Base-by-base conservation (phyloP, 2,797 vertebrate genomes). In the Hydrophis major region DNA sequence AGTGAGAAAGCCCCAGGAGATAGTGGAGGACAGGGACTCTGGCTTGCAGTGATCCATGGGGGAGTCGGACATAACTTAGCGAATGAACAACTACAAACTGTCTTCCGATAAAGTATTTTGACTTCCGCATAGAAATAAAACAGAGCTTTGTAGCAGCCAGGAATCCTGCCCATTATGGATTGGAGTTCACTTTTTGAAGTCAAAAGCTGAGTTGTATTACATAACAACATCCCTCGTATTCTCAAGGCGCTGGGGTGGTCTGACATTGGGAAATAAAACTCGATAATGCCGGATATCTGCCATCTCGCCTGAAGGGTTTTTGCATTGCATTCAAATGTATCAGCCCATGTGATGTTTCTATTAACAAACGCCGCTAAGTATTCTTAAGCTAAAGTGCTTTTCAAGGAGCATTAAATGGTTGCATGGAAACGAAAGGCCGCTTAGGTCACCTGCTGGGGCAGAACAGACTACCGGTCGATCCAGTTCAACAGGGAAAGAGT, bases 391-490 rank as follows among this genome's bases (percentile, higher is more conserved):
- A 11, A 93, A 74, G 27, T 25, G 28, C 28, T 6, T 7, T 32
- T 27, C 53, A 74, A 18, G 47, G 42, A 12, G 22, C 32, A 11
- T 59, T 7, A 27, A 27, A 12, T 2, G 86, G 32, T 16, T 42
- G 42, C 66, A n/a, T 7, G 60, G 87, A 61, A 42, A n/a, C 42
- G 10, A n/a, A 86, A 27, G 16, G 20, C 56, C 47, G 14, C 14
- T 86, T 20, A 11, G 89, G 90, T 94, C 95, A 95, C 95, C 96
- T 96, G 94, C 94, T 28, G 90, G 18, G 86, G 32, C 61, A 91
- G 4, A 16, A 16, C 78, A 90, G 83, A 55, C 61, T 86, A 1
- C 8, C 10, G 20, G 4, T 20, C 1, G n/a, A 32, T 57, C 37
- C 5, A 74, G 78, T 28, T 88, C 55, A 32, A 18, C 18, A 22